Base-by-base conservation (phyloP, 2,888 invertebrate genomes). In the Branchipolynoe longqiensis region DNA sequence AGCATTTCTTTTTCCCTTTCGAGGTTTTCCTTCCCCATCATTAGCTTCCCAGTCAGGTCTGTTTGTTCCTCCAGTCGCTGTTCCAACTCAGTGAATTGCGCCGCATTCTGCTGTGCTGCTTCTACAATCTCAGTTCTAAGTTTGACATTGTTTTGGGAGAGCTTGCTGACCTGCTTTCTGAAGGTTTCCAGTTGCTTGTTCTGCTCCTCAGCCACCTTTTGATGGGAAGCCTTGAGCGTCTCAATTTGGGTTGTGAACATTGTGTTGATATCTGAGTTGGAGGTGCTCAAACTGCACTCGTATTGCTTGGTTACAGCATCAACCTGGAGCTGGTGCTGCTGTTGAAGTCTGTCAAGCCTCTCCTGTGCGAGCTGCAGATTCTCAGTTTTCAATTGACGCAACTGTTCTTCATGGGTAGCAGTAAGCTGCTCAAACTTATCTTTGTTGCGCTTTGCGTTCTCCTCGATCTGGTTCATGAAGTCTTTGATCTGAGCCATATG, bases 371-470 rank as follows among this genome's bases (percentile, higher is more conserved):
- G 18, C 36, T 82, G n/a, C n/a, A 31, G 36, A 31, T 74, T n/a
- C 38, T 84, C 56, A 36, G 64, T 82, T 48, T 59, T 73, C 56
- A 86, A 82, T n/a, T 64, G 89, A 96, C 96, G 85, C 96, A 93
- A 92, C 96, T 96, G 88, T 96, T 95, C 94, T 89, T 95, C 94
- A 90, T 95, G 94, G 22, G 95, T 93, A 89, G 94, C 94, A 54
- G 94, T 93, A 89, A 95, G 94, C 83, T 64, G 40, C 18, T 78
- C 82, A n/a, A 87, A 31, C 22, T 48, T 33, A 0, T 82, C 69
- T 48, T 86, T 87, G 56, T 87, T 85, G 0, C 87, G 56, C 56
- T 69, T 74, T 22, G 85, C 33, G 38, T 86, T 88, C 22, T 86
- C 84, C 78, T 88, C 88, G 41, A 88, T 85, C 54, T 87, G 78